Base-by-base conservation (phyloP, 1,140 invertebrate genomes). In the Thaumetopoea pityocampa region DNA sequence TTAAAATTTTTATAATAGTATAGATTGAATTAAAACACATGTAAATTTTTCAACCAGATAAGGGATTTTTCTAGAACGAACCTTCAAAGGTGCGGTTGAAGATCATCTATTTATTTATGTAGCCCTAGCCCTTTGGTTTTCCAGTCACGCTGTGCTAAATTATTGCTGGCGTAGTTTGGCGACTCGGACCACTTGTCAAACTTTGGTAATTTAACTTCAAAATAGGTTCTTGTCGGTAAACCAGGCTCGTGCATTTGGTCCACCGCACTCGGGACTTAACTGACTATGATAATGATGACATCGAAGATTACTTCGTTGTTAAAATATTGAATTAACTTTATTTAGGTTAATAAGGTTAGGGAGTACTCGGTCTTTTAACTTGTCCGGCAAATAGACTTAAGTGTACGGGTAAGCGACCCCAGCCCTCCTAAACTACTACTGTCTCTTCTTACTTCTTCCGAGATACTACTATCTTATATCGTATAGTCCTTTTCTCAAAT, bases 161-260 rank as follows among this genome's bases (percentile, higher is more conserved):
- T 76, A 79, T 78, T 78, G 69, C 73, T 70, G 49, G 67, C 65
- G 67, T 68, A 74, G 71, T 77, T 76, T 61, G 68, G 65, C 60
- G 61, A 69, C 58, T 67, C 66, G 55, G 60, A 70, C 72, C 66
- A 67, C 73, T 73, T 76, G 76, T 82, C 78, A 74, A 82, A 82
- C 78, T 80, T 82, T 80, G 68, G 67, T 82, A 82, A 82, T 82
- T 82, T 82, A 82, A 82, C 78, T 82, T 82, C 69, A 74, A 74
- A 82, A 74, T 71, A 73, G 69, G 65, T 72, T 78, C 47, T 67
- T 66, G 73, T 60, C 63, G 65, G 70, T 71, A 61, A 49, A 64
- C 65, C 65, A 67, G 60, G 22, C 49, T 53, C 52, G 66, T 66
- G 67, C 68, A 69, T 70, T 81, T 69, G 64, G 68, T 70, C 59